These are phyloP conservation scores for Lagorchestes hirsutus DNA, from an alignment of 2,797 vertebrate genomes.

Conservation along the genomic window DNA sequence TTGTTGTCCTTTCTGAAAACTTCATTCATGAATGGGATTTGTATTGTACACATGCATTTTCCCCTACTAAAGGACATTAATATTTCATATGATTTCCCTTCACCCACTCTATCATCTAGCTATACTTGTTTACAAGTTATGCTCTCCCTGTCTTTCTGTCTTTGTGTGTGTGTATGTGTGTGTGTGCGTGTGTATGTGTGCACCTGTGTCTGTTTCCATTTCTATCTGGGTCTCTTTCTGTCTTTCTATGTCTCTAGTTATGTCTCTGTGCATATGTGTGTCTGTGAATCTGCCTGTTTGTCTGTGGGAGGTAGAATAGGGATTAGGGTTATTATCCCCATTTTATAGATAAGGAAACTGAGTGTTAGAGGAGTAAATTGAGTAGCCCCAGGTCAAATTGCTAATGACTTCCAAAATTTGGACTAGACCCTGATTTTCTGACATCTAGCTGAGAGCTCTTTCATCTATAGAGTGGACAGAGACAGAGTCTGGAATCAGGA, in stretches of 20 bases:
- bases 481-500: neutral
- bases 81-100: neutral
- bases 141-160: neutral
- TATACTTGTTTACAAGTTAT: neutral
- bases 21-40: neutral
- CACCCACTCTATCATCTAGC: neutral
- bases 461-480: neutral
- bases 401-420: neutral
- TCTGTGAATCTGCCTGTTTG: neutral
- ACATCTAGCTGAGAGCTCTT: neutral
- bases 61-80: neutral
- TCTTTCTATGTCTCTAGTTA: too few relatives aligned
- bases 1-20: neutral
- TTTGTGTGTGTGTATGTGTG: neutral
- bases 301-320: neutral
- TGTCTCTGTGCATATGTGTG: too few relatives aligned
- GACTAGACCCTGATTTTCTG: neutral
- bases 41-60: neutral
- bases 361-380: neutral
- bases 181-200: rapidly evolving
- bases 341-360: neutral
- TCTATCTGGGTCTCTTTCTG: neutral
- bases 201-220: neutral
- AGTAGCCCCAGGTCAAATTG: neutral
- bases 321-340: neutral